Base-by-base conservation (phyloP, 2,888 invertebrate genomes). In the Caenorhabditis imperialis region DNA sequence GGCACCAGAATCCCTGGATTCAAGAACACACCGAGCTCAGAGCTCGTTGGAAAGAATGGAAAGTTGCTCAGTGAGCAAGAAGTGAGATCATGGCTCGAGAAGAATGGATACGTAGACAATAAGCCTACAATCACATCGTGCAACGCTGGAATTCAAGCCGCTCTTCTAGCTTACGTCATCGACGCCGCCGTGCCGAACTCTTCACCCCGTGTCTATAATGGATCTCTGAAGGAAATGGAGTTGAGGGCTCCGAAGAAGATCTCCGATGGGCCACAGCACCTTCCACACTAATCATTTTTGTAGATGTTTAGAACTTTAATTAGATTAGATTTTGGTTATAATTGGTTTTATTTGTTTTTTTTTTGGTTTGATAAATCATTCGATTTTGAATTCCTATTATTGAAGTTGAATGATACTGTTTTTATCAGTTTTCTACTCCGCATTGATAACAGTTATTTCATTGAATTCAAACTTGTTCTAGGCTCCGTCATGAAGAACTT, bases 201-300 rank as follows among this genome's bases (percentile, higher is more conserved):
- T 5, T 51, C 62, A 12, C 79, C 79, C 22, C 53, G 77, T 18
- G 48, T 82, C 16, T 81, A 81, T 37, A 81, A 79, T 48, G 85
- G 85, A 25, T 82, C 84, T 30, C 50, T 85, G 57, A 85, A 84
- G 65, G 85, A 85, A 62, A 77, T 85, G 79, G 85, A 84, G 62
- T 37, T 71, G 20, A 61, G 85, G 23, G 82, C 73, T 20, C 85
- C 85, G 47, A 82, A 82, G 63, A 77, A 79, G 35, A 85, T 85
- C 25, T 79, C 79, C 20, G 85, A 76, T 18, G 85, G 85, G 23
- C 72, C 65, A 2, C 65, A 70, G 18, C 79, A 83, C 70, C 20
- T 81, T 20, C 81, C 78, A 30, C 48, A 73, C 30, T 67, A 58
- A 18, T 33, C n/a, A 22, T 48, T 30, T 25, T 7, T 63, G 18